Conservation (phyloP, 1,140 invertebrate species). For the Diorhabda sublineata region DNA sequence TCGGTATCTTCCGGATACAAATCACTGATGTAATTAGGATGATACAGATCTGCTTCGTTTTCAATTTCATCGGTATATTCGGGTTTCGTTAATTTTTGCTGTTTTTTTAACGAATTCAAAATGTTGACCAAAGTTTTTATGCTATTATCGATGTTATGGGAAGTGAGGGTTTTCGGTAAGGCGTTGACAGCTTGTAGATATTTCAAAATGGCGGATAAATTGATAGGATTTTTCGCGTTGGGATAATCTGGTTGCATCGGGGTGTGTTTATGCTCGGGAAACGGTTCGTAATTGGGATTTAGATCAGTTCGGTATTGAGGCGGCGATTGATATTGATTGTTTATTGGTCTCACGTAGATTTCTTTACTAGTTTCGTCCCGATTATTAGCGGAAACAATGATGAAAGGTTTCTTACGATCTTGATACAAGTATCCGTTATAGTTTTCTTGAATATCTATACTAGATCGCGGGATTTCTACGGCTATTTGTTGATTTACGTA, state of each 20-base stretch:
- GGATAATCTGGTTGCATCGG: not conserved
- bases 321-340: not conserved
- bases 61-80: constrained; percentile 28
- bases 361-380: not conserved
- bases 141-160: constrained; percentile 71
- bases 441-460: constrained; percentile 11
- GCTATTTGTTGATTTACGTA: constrained; percentile 22
- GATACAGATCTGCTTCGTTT: constrained; percentile 33
- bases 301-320: not conserved
- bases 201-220: constrained; percentile 53
- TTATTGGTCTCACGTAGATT: not conserved
- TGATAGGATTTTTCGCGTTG: constrained; percentile 25
- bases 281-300: constrained; percentile 13
- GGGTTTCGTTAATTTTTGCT: constrained; percentile 41
- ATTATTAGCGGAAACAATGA: not conserved
- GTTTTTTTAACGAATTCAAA: constrained; percentile 57
- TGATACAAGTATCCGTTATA: constrained; percentile 6
- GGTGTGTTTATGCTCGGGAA: not conserved
- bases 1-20: constrained; percentile 38
- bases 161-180: constrained; percentile 66
- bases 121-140: constrained; percentile 72
- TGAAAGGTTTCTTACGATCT: constrained; percentile 5
- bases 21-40: constrained; percentile 29
- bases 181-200: constrained; percentile 68
- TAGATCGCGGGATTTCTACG: constrained; percentile 22